phyloP scores from a whole-genome alignment of 1,140 invertebrate genomes.

The Trissolcus basalis region DNA sequence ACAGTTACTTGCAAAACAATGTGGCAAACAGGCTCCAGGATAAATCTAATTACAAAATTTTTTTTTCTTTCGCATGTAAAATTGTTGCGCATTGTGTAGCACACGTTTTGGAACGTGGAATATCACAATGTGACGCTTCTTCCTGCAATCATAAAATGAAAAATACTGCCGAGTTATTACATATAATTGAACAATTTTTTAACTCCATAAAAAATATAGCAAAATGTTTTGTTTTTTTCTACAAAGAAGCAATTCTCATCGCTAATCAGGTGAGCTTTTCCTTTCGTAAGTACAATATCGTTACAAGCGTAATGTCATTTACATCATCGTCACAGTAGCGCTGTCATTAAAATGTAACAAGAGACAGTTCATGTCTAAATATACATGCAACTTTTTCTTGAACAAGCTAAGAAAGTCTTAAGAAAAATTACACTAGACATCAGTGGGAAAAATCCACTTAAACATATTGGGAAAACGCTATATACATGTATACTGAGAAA shows the following conservation, averaged over 20 bases:
- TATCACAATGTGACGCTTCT: conserved; percentile 2
- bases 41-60: conserved; percentile 34
- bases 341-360: conserved; percentile 8
- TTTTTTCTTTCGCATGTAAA: conserved; percentile 23
- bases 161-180: not conserved
- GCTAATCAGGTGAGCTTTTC: not conserved
- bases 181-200: no score
- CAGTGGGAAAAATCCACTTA: not conserved
- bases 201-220: no score
- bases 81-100: not conserved
- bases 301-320: conserved; percentile 4
- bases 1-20: conserved; percentile 36
- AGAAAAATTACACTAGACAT: not conserved
- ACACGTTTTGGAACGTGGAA: conserved; percentile 6
- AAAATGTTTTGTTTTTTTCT: no score
- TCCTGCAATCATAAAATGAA: not conserved
- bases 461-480: not conserved
- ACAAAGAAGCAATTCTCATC: not conserved
- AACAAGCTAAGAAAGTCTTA: not conserved
- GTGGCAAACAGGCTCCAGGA: conserved; percentile 17
- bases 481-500: conserved; percentile 3
- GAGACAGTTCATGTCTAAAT: conserved; percentile 1
- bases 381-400: not conserved
- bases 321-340: not conserved
- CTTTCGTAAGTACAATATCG: not conserved